phyloP scores from a whole-genome alignment of 35 echinoderm and acorn worm species.

The Lytechinus pictus region DNA sequence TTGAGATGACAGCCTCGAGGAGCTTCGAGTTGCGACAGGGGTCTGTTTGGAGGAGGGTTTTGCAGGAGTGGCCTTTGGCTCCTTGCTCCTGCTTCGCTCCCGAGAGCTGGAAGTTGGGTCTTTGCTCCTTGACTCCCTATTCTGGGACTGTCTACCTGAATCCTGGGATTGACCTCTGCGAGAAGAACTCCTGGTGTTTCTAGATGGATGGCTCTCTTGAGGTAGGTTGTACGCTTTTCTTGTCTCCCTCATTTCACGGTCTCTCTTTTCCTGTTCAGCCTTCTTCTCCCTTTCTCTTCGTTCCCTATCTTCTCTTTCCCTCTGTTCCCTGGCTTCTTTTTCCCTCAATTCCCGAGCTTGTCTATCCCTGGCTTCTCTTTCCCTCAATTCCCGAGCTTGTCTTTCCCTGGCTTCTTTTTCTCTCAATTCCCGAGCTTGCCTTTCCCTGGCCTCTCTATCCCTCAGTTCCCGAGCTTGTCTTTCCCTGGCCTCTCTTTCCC shows the following conservation, averaged over 20 bases:
- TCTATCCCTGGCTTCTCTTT: neutral
- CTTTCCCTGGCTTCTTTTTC: neutral
- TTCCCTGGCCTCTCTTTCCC: neutral
- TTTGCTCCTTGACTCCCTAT: neutral
- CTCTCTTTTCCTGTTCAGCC: neutral
- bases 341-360: neutral
- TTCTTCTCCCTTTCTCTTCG: neutral
- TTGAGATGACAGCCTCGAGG: neutral
- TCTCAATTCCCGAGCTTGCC: neutral
- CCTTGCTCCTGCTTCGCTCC: neutral
- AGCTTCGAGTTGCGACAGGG: neutral
- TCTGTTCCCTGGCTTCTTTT: neutral
- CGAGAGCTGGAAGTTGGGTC: neutral
- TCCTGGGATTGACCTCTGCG: neutral
- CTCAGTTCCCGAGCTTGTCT: neutral
- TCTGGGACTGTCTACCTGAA: neutral
- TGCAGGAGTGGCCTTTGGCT: neutral
- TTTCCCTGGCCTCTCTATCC: neutral
- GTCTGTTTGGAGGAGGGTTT: neutral
- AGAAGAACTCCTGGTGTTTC: neutral
- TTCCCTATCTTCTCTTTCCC: neutral
- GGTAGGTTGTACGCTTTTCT: neutral
- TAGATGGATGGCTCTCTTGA: neutral
- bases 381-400: neutral
- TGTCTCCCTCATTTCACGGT: neutral